Evolutionary conservation across 1,140 invertebrate genomes (phyloP).

Genomic region (Drosophila aff.): DNA sequence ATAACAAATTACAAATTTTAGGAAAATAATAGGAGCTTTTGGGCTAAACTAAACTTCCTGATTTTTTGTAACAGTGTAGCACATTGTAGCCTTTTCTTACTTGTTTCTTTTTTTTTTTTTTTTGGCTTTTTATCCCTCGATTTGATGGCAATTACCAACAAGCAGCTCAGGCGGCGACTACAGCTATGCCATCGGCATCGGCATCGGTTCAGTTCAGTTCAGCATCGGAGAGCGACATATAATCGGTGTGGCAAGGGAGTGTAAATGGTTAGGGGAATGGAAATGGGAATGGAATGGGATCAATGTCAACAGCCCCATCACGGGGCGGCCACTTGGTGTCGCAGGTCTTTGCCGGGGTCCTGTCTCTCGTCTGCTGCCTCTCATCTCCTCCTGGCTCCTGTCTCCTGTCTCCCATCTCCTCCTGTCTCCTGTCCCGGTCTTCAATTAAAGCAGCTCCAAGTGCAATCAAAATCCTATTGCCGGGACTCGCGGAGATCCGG

Average conservation of each 20-base stretch:
- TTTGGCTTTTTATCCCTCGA: constrained; percentile 51
- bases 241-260: constrained; percentile 21
- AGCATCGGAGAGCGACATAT: constrained; percentile 20
- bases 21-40: background rate
- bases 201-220: constrained; percentile 9
- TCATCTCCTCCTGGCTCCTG: background rate
- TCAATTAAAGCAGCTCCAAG: constrained; percentile 47
- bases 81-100: constrained; percentile 32
- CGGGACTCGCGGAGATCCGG: constrained; percentile 2
- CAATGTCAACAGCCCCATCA: constrained; percentile 53
- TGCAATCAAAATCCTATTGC: constrained; percentile 46
- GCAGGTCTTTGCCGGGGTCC: constrained; percentile 2
- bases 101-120: constrained; percentile 12
- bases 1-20: too few relatives aligned
- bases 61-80: constrained; percentile 9
- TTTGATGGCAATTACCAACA: constrained; percentile 55
- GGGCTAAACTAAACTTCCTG: too few relatives aligned
- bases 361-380: background rate
- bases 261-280: background rate
- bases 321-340: constrained; percentile 5
- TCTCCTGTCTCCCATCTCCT: background rate
- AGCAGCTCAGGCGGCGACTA: constrained; percentile 24
- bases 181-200: constrained; percentile 13
- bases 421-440: constrained; percentile 18
- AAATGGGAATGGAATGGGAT: constrained; percentile 21